Percentiles rank a stretch among this genome's conserved stretches.
Conservation (phyloP, 1,140 invertebrate species). For the Brachionus manjavacas region DNA sequence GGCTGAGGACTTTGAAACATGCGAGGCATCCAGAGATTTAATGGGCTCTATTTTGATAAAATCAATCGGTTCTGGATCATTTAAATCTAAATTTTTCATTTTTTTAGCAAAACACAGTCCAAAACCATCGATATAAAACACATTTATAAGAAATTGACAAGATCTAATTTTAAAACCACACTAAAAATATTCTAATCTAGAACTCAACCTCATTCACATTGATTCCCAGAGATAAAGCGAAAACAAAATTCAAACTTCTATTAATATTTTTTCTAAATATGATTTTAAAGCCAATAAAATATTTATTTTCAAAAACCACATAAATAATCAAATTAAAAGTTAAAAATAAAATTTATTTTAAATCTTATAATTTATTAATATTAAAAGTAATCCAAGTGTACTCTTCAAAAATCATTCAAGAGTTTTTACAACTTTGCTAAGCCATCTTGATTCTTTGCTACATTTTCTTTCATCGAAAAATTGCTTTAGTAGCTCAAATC, state of each 20-base stretch:
- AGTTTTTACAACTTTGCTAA: conserved; percentile 42
- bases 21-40: neutral
- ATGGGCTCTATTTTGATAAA: conserved; percentile 18
- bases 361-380: neutral
- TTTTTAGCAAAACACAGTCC: neutral
- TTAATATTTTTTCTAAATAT: neutral
- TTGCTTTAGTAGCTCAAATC: conserved; percentile 47
- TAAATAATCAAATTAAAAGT: neutral
- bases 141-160: neutral
- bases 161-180: conserved; percentile 4
- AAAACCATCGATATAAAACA: neutral
- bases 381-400: neutral
- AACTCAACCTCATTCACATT: neutral
- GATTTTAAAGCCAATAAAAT: neutral
- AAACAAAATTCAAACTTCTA: neutral
- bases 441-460: conserved; percentile 47
- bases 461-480: conserved; percentile 49
- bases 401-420: neutral
- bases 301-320: neutral
- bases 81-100: neutral
- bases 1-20: neutral
- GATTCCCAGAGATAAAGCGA: neutral
- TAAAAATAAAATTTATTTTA: neutral
- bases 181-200: neutral
- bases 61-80: neutral